Evolutionary conservation across 1,140 invertebrate species (phyloP), one percentile per base, ranked within the genome.

Genomic region (Eriocheir sinensis): DNA sequence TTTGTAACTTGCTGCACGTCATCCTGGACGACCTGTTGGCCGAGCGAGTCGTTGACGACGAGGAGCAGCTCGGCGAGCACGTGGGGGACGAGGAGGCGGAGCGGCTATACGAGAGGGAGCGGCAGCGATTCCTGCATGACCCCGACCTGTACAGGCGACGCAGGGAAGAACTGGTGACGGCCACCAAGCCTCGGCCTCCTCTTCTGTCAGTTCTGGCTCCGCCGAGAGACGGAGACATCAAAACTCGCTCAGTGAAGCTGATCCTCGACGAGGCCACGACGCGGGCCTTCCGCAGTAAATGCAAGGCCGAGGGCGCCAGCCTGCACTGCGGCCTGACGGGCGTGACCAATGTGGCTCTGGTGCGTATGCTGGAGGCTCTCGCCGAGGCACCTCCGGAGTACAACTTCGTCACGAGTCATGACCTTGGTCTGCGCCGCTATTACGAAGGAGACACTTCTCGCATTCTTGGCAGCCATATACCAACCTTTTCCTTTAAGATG

Each of bases 371-470:
- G 36, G 38, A 94, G 41, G 83, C n/a, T 8, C 21, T 40, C 2
- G 36, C 89, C 38, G n/a, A 83, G 12, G 6, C 34, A 36, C 89
- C 41, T 4, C 30, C 60, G 27, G 79, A 91, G 1, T 53, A 91
- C 9, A 88, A 92, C 12, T 72, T 94, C 53, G 34, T 40, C 27
- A 34, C 53, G 3, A 83, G 94, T 8, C 94, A 94, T 72, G 89
- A 92, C 32, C 9, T 94, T n/a, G 79, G 36, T 81, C 32, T 94
- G 12, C n/a, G 94, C 9, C 41, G 94, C 4, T 94, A 94, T 41
- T 94, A 94, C 38, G 9, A 30, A 9, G 94, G 94, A 2, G 89
- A 94, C n/a, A 86, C 94, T 17, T 86, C 94, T 21, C 27, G 36
- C 12, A 86, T 80, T 34, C 44, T 92, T 40, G 90, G 94, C n/a